phyloP scores from a whole-genome alignment of 2,797 vertebrate genomes.

The Forpus xanthops region DNA sequence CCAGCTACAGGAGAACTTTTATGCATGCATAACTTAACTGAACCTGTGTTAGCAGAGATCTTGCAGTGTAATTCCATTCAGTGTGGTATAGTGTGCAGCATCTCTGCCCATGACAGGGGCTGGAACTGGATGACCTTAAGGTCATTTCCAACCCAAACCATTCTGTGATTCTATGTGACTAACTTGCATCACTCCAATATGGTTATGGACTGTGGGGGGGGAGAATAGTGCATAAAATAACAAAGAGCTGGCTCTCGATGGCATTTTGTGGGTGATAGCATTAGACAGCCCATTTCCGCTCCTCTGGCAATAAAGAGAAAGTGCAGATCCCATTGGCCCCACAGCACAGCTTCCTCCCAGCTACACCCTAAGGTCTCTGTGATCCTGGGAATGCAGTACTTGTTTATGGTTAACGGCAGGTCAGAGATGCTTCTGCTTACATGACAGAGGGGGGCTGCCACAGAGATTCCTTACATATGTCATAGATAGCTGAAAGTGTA shows the following conservation, averaged over 20 bases:
- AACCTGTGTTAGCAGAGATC: neutral
- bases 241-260: neutral
- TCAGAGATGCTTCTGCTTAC: neutral
- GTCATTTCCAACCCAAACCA: neutral
- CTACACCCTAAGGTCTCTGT: neutral
- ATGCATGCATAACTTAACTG: neutral
- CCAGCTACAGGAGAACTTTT: neutral
- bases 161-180: neutral
- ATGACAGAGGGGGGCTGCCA: neutral
- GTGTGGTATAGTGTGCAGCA: neutral
- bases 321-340: neutral
- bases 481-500: neutral
- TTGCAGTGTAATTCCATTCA: fast-evolving
- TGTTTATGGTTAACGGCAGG: neutral
- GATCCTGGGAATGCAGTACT: neutral
- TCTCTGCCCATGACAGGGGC: neutral
- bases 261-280: neutral
- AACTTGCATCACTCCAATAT: fast-evolving
- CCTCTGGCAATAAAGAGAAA: neutral
- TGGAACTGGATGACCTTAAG: neutral
- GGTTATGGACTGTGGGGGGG: neutral
- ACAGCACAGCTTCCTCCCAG: neutral
- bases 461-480: neutral
- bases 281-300: neutral
- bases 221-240: neutral